Base-by-base conservation (phyloP, 64 coral and sea anemone species). In the Cladopsammia gracilis region DNA sequence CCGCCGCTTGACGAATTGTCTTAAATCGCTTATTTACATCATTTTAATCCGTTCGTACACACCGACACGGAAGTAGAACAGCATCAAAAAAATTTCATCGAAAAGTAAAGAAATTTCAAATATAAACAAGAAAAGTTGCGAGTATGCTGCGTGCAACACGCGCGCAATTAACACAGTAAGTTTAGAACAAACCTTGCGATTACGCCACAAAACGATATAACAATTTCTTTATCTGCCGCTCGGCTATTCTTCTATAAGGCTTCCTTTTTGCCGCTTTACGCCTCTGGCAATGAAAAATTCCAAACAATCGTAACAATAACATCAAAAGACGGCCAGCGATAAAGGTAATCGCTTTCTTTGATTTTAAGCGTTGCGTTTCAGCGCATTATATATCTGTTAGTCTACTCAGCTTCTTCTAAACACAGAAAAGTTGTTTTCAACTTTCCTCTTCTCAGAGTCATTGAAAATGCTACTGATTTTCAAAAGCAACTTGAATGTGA, bases 11-110 rank as follows among this genome's bases (percentile, higher is more conserved):
- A 50, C 14, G 44, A 66, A 68, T 20, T 50, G 62, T n/a, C 62
- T 75, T 84, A 84, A 83, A 84, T 68, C 66, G 18, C 8, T 84
- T 51, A 68, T 68, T 84, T 84, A 19, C 60, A 64, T n/a, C 10
- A 25, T 65, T 7, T 50, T 44, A 84, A 67, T 47, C 80, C 9
- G n/a, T 67, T 59, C 62, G 7, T 26, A 46, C 19, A 61, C 13
- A 62, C 44, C 58, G 61, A 84, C 45, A 50, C 59, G 62, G 80
- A 84, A 84, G 61, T 67, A 8, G 20, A 68, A 25, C 15, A 66
- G 9, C 20, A 84, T 22, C 2, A 64, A 62, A 46, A 19, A 67
- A 2, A 50, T 47, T 67, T 56, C 48, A 50, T 3, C 10, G 3
- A 6, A 68, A 77, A 84, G 4, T 20, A 19, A 66, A 84, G 7